Percentiles rank a stretch among this genome's conserved stretches.
Evolutionary conservation across 2,797 vertebrate genomes (phyloP).

Genomic region (Leptoclinus maculatus): DNA sequence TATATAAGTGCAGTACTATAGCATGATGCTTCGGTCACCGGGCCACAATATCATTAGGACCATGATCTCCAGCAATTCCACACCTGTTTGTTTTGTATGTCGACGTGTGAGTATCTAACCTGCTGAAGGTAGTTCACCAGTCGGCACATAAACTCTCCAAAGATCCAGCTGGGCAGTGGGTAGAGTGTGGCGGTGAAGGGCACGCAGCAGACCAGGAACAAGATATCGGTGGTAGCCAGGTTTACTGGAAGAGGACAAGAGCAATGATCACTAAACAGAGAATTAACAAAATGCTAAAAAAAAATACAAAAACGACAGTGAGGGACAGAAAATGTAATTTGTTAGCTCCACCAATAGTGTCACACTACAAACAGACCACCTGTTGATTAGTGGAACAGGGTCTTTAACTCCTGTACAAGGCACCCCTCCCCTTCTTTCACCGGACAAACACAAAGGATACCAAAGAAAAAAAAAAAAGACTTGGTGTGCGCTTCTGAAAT

Average conservation of each 20-base stretch:
- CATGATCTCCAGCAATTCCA: neutral
- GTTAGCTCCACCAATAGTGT: neutral
- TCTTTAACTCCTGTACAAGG: neutral
- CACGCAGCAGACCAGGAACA: slow-evolving; percentile 86
- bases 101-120: slow-evolving; percentile 59
- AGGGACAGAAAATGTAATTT: no score
- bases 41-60: neutral
- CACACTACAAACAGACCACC: no score
- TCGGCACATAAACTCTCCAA: slow-evolving; percentile 87
- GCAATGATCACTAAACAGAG: neutral
- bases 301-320: no score
- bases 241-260: slow-evolving; percentile 72
- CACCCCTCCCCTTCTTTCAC: neutral
- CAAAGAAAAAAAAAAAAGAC: neutral
- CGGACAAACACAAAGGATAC: neutral
- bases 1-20: neutral
- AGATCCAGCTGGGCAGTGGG: slow-evolving; percentile 86
- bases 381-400: no score
- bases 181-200: slow-evolving; percentile 88
- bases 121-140: slow-evolving; percentile 87
- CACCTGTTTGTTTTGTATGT: neutral
- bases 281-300: neutral
- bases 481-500: neutral
- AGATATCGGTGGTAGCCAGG: slow-evolving; percentile 83
- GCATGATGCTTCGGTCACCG: neutral